Base-by-base conservation (phyloP, 2,113 vertebrate genomes). In the Cebus imitator region DNA sequence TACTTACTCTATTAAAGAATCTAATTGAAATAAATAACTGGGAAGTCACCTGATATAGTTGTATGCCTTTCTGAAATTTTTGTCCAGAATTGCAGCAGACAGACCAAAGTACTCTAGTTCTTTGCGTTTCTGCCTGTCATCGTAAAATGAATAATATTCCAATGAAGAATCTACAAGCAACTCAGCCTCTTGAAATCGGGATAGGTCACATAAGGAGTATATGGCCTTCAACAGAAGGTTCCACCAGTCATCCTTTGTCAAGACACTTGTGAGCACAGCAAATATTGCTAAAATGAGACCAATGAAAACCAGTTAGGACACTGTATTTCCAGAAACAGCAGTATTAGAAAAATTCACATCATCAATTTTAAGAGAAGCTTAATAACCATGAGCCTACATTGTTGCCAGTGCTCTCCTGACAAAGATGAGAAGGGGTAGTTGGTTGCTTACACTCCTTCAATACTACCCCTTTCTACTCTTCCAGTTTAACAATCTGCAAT, bases 161-260 rank as follows among this genome's bases (percentile, higher is more conserved):
- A 99, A 96, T 0, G 99, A 99, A 5, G 99, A 99, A 98, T 99
- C 99, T 30, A 99, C 99, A 4, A 99, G 98, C 3, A 99, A 98
- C 92, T 99, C 99, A 0, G 99, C 99, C 98, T 99, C 99, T 21
- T 99, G 98, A 78, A 99, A 99, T 25, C 99, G 99, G 76, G 97
- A 96, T 27, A 99, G 98, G 91, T 99, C 99, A 48, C 99, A 99
- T 94, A 99, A 94, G 0, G 99, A 99, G 25, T 99, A 99, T 55
- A 99, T 98, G 0, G 99, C 99, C 98, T 99, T 99, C 95, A 99
- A 97, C 43, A 99, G 98, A 92, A 99, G 99, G 98, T 99, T 99
- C 99, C 99, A 99, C 99, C 99, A 99, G 98, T 99, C 99, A 32
- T 99, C 99, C 96, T 99, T 99, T 10, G 99, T 99, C 97, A 99